Evolutionary conservation across 2,797 vertebrate species (phyloP).

Genomic region (Carapus acus): DNA sequence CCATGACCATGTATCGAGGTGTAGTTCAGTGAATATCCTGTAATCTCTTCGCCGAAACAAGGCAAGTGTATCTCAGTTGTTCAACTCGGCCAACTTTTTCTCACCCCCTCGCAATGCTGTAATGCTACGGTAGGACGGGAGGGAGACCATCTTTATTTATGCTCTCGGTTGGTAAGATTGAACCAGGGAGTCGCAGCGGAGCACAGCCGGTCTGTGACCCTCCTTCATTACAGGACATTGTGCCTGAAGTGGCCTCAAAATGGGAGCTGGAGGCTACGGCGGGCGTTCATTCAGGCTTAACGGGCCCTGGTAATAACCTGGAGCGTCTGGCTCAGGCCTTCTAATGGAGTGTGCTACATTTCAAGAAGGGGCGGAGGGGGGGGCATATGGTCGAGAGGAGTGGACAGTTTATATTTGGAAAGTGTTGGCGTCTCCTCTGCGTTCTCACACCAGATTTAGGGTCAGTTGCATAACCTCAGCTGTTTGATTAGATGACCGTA

Average conservation of each 20-base stretch:
- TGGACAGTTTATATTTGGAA: conserved; percentile 53
- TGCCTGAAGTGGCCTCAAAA: conserved; percentile 58
- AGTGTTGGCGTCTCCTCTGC: conserved; percentile 29
- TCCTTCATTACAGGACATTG: conserved; percentile 60
- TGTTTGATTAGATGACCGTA: conserved; percentile 18
- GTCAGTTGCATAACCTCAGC: no score
- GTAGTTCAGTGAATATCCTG: conserved; percentile 22
- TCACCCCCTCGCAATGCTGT: conserved; percentile 34
- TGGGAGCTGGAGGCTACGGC: conserved; percentile 52
- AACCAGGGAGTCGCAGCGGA: conserved; percentile 49
- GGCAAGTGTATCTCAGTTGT: conserved; percentile 34
- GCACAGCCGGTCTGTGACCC: conserved; percentile 39
- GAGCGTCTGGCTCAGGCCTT: conserved; percentile 44
- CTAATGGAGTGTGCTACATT: conserved; percentile 61
- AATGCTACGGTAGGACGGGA: conserved; percentile 41
- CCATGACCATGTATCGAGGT: conserved; percentile 9
- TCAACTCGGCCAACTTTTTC: conserved; percentile 12
- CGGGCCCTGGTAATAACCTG: conserved; percentile 58
- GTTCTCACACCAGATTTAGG: conserved; percentile 27
- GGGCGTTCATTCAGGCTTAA: conserved; percentile 59
- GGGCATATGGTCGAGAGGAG: no score
- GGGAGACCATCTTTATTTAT: conserved; percentile 56
- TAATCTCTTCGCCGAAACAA: conserved; percentile 51
- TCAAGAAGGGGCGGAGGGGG: conserved; percentile 29
- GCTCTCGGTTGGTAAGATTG: conserved; percentile 50